A percentile compares a stretch with the other conserved stretches of the same genome.
These are phyloP conservation scores for Acanthurus lineatus DNA, from an alignment of 2,797 vertebrate genomes.

Conservation along the genomic window DNA sequence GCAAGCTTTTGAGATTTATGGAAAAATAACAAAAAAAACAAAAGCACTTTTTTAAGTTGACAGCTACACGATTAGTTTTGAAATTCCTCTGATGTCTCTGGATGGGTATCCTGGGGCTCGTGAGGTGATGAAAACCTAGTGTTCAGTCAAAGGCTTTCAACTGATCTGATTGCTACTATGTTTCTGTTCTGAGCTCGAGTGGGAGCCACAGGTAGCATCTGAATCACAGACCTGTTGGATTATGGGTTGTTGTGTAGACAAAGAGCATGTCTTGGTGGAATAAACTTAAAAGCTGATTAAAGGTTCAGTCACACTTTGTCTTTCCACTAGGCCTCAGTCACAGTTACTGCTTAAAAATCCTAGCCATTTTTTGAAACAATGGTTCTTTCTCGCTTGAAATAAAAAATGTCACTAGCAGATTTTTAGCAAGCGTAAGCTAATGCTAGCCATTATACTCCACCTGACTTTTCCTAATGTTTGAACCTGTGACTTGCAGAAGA, in stretches of 20 bases:
- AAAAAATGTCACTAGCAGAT: too few species aligned
- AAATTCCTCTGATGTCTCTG: constrained; percentile 40
- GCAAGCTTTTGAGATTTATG: constrained; percentile 34
- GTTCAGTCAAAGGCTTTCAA: constrained; percentile 33
- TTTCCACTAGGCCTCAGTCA: neutral
- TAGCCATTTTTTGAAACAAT: neutral
- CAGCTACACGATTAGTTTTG: constrained; percentile 45
- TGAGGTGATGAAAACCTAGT: constrained; percentile 39
- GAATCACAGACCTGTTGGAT: constrained; percentile 47
- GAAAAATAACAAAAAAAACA: constrained; percentile 7
- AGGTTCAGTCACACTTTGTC: constrained; percentile 17
- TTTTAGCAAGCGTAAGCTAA: too few species aligned
- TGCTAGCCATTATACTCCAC: too few species aligned
- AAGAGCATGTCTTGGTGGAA: neutral
- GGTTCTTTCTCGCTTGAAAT: neutral
- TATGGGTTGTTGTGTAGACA: neutral
- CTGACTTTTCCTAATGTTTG: too few species aligned
- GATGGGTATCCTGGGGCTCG: constrained; percentile 34
- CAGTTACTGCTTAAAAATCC: neutral
- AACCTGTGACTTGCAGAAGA: too few species aligned
- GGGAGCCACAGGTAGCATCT: constrained; percentile 50
- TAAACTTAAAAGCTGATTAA: constrained; percentile 7
- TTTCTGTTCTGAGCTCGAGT: constrained; percentile 32
- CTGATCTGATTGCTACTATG: constrained; percentile 21
- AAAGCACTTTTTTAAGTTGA: constrained; percentile 10